Base-by-base conservation (phyloP, 1,140 invertebrate genomes). In the Hylyphantes graminicola region DNA sequence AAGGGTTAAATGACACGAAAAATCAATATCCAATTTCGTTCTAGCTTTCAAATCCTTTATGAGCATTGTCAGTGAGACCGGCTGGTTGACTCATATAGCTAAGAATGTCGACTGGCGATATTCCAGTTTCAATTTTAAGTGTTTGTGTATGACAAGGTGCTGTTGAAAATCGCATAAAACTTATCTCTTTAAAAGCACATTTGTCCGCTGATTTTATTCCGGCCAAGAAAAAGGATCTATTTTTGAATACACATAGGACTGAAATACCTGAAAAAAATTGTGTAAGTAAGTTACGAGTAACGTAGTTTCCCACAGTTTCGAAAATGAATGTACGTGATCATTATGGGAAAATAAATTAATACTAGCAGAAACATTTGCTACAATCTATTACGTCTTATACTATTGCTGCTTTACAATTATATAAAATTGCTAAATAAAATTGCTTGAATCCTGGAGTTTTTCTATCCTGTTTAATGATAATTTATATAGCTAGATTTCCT, bases 151-250 rank as follows among this genome's bases (percentile, higher is more conserved):
- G 68, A 70, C 68, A 51, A 17, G 5, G 51, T 51, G 17, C 48
- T 59, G 72, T 59, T 74, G 72, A 74, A 74, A 74, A 74, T 74
- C 72, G 53, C 72, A 57, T 74, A 59, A 74, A 74, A 74, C 48
- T 35, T 3, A 57, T 35, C 68, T 21, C 54, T 4, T 11, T 74
- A 54, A 50, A 50, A 74, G 21, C 13, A 13, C 72, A 9, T 35
- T 48, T 19, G 13, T 57, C 21, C 13, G 15, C n/a, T 74, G 19
- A 59, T 70, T 15, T 19, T 54, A 54, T 70, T 54, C 54, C 13
- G 9, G 19, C 50, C 15, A 70, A 11, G 19, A n/a, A 8, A 15
- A 13, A 50, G 21, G 8, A 35, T 9, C 8, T 70, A 54, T 54
- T 70, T 70, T 54, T 54, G 11, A 21, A 70, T 53, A 54, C 5